Conservation (phyloP, 2,797 vertebrate genomes). For the Crenuchus spilurus region DNA sequence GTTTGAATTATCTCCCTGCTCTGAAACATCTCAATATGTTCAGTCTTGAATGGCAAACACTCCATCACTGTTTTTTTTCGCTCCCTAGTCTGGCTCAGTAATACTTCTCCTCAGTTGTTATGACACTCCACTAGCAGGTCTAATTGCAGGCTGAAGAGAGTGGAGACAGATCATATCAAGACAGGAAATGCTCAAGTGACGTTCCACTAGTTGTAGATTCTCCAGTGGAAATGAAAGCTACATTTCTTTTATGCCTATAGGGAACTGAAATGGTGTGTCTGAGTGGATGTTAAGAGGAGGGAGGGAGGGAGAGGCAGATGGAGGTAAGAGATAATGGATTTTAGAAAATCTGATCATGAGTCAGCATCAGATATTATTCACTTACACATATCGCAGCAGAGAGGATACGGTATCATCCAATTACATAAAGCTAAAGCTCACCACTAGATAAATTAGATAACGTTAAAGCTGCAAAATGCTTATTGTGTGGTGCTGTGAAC, state of each 20-base stretch:
- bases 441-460: too few relatives aligned
- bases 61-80: conserved; percentile 26
- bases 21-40: conserved; percentile 43
- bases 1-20: conserved; percentile 47
- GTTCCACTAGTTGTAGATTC: conserved; percentile 23
- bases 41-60: conserved; percentile 47
- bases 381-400: conserved; percentile 16
- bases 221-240: conserved; percentile 34
- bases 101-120: conserved; percentile 29
- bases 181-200: conserved; percentile 27
- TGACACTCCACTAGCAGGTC: conserved; percentile 5
- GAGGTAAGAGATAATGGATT: conserved; percentile 26
- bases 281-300: conserved; percentile 18
- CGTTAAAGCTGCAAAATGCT: too few relatives aligned
- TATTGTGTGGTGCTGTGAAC: too few relatives aligned
- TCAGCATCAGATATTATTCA: conserved; percentile 32
- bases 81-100: conserved; percentile 10
- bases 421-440: too few relatives aligned
- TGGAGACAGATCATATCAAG: conserved; percentile 26
- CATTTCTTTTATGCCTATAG: conserved; percentile 32
- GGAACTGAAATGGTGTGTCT: conserved; percentile 24
- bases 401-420: conserved; percentile 27
- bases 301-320: background rate
- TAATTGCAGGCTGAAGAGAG: conserved; percentile 47
- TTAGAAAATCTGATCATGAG: conserved; percentile 38